Base-by-base conservation (phyloP, 2,888 invertebrate genomes). In the Dendrolimus houi region DNA sequence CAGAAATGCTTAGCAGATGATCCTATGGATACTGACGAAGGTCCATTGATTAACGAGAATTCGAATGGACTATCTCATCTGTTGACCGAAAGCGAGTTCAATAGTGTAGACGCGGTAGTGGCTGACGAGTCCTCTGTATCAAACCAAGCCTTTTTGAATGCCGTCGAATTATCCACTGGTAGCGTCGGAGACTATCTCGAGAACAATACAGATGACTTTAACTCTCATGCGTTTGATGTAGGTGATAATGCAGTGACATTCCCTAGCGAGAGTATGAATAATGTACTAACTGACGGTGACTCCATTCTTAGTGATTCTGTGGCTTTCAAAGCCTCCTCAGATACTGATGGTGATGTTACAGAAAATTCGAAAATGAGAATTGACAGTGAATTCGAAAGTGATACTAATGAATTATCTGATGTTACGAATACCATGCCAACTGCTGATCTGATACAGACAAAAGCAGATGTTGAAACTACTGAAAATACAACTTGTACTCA, bases 101-200 rank as follows among this genome's bases (percentile, higher is more conserved):
- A 81, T 63, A 88, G 87, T 67, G 89, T 89, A 41, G 89, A 90
- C 59, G 83, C 86, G 17, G 83, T 69, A 14, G 79, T 74, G 42
- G 88, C 77, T 60, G 89, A 89, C 65, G 89, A 90, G 65, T 87
- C 89, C 41, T 89, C 90, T 52, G 79, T 82, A 52, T 90, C 89
- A 3, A 87, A 90, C 65, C 90, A 86, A 71, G 87, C 81, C 65
- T 90, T 90, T 65, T 75, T 90, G 59, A 87, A 87, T 74, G 87
- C 90, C 52, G 87, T 85, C 54, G 89, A 90, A 67, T 71, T 89
- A 62, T 89, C 90, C n/a, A 76, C 85, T 54, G 84, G 84, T 62
- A 89, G 90, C 69, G 89, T 86, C 56, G 87, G 87, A 42, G 90
- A 89, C 70, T 88, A 89, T 65, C 74, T 90, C 60, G 88, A 86